Conservation (phyloP, 2,888 invertebrate species). For the Amiota mariae region DNA sequence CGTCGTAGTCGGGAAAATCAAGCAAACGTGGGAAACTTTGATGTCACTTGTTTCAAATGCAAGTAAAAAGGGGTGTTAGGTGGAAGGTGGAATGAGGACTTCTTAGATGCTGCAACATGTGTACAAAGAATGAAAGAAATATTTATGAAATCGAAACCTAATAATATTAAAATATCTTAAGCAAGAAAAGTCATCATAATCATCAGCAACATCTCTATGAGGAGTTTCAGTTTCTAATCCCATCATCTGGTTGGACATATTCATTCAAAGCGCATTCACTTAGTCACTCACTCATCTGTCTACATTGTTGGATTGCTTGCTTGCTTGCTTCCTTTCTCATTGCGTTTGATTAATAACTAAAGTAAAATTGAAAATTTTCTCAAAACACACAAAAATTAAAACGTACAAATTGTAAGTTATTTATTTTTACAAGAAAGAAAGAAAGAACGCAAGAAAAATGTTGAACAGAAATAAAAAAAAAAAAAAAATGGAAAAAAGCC, state of each 20-base stretch:
- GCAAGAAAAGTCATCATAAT: too few species aligned
- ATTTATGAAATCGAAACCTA: conserved; percentile 17
- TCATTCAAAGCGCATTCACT: too few species aligned
- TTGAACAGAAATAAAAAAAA: neutral
- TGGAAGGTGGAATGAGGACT: neutral
- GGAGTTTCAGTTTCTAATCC: too few species aligned
- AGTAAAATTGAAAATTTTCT: conserved; percentile 66
- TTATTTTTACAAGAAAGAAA: conserved; percentile 17
- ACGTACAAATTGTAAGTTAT: conserved; percentile 69
- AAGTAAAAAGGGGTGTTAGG: conserved; percentile 2
- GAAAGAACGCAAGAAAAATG: conserved; percentile 16
- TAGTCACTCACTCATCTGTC: too few species aligned
- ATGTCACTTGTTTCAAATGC: neutral
- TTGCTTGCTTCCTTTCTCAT: conserved; percentile 38
- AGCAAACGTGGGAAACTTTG: conserved; percentile 60
- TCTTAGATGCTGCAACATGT: neutral
- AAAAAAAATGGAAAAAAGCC: conserved; percentile 8
- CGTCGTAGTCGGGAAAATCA: conserved; percentile 50
- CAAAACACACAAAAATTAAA: conserved; percentile 66
- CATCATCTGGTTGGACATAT: too few species aligned
- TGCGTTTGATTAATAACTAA: conserved; percentile 67
- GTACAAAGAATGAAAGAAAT: conserved; percentile 13
- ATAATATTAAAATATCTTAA: too few species aligned
- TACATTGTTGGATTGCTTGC: neutral
- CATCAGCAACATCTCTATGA: too few species aligned